These are phyloP conservation scores for Catharus bicknelli DNA, from an alignment of 2,113 vertebrate species.

Conservation along the genomic window DNA sequence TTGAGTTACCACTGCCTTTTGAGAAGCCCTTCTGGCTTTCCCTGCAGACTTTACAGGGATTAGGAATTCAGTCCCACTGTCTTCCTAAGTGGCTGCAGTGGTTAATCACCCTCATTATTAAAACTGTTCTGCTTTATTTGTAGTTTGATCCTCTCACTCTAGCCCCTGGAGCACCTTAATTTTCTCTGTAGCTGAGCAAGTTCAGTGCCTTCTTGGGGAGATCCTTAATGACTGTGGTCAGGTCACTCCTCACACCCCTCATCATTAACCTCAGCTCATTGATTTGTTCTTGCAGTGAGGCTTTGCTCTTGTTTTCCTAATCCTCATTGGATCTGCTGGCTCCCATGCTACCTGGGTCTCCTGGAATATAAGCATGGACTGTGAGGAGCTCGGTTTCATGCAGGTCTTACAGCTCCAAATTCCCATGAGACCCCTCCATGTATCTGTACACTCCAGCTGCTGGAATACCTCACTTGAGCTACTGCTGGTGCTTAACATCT, in stretches of 20 bases:
- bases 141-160: not conserved
- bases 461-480: not conserved
- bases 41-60: not conserved
- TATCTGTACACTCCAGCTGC: not conserved
- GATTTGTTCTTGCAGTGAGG: not conserved
- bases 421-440: not conserved
- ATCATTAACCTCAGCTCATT: not conserved
- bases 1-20: not conserved
- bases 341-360: not conserved
- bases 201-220: not conserved
- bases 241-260: not conserved
- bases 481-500: not conserved
- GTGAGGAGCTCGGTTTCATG: accelerated
- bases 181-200: not conserved
- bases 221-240: not conserved
- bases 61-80: not conserved
- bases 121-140: not conserved
- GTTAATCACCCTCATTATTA: not conserved
- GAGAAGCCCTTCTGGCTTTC: not conserved
- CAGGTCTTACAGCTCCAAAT: not conserved
- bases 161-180: not conserved
- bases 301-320: not conserved
- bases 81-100: not conserved
- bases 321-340: accelerated
- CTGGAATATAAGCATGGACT: not conserved